phyloP scores from a whole-genome alignment of 2,888 invertebrate genomes.

The Cheilosia vulpina region DNA sequence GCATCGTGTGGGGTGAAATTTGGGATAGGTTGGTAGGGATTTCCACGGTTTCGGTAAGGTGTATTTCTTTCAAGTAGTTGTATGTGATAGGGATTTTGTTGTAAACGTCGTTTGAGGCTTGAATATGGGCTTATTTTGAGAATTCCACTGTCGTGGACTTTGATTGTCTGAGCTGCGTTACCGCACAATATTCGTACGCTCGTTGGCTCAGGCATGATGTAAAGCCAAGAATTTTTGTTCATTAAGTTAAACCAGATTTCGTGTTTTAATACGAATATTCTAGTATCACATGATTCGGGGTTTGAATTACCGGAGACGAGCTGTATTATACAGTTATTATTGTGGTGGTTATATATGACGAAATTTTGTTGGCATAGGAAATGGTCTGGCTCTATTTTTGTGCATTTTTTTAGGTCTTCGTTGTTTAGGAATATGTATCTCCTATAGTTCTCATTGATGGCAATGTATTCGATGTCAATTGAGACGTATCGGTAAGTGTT shows the following conservation, averaged over 20 bases:
- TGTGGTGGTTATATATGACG: neutral
- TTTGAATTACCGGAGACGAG: neutral
- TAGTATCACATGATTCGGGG: too few relatives aligned
- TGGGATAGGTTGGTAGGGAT: too few relatives aligned
- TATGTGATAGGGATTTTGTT: neutral
- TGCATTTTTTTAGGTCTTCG: neutral
- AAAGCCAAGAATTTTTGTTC: slow-evolving; percentile 6
- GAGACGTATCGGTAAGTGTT: neutral
- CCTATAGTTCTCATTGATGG: slow-evolving; percentile 2
- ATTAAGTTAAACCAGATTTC: slow-evolving; percentile 1
- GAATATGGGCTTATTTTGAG: neutral
- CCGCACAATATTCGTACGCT: slow-evolving; percentile 3
- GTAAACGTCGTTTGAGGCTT: neutral
- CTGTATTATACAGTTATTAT: slow-evolving; percentile 3
- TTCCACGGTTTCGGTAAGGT: too few relatives aligned
- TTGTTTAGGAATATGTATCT: slow-evolving; percentile 4
- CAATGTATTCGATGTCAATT: neutral
- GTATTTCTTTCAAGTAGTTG: neutral
- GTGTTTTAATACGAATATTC: too few relatives aligned
- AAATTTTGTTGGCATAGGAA: too few relatives aligned
- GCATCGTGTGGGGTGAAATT: neutral
- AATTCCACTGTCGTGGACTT: neutral
- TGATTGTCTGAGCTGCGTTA: neutral
- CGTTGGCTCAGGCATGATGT: slow-evolving; percentile 1
- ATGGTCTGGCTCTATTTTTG: too few relatives aligned